Base-by-base conservation (phyloP, 1,140 invertebrate species). In the Heliconius melpomene region DNA sequence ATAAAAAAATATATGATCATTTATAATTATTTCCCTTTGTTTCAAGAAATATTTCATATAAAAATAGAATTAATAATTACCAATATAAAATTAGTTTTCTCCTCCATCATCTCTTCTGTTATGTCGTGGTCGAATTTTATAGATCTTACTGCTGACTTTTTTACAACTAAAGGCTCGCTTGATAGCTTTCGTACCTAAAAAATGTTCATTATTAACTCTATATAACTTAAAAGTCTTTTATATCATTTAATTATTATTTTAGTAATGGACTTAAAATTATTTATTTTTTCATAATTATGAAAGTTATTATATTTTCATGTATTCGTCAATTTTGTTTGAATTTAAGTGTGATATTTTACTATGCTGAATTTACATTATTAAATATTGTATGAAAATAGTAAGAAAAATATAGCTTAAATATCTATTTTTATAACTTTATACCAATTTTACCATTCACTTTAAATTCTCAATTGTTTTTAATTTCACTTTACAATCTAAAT, bases 91-190 rank as follows among this genome's bases (percentile, higher is more conserved):
- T 81, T 84, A 9, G 85, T 84, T 72, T 86, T 88, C 50, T 92
- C 87, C 20, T 91, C 87, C 2, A 82, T 76, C 1, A 75, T 74
- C 1, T 75, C 79, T 2, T 76, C 79, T 0, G 86, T 73, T 0
- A 82, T 84, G 1, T 87, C 87, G 11, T 90, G 84, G 13, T 94
- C 93, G 72, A 94, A 94, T 83, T 90, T 93, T 77, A 94, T 94
- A 2, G 93, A 94, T 32, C 93, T 83, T 1, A 94, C 93, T 0
- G 93, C 93, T 0, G 93, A 93, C 46, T 88, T 91, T 86, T 91
- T 93, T 50, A 92, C 72, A 2, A 90, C 79, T 3, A 90, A 60
- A 20, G 89, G 85, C 46, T 92, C 90, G 6, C 81, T 85, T 0
- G 89, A 86, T 9, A 74, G 11, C 20, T 85, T 85, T 29, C 80